Evolutionary conservation across 2,888 invertebrate genomes (phyloP), one percentile per base, ranked within the genome.

Genomic region (Drosophila histrio): DNA sequence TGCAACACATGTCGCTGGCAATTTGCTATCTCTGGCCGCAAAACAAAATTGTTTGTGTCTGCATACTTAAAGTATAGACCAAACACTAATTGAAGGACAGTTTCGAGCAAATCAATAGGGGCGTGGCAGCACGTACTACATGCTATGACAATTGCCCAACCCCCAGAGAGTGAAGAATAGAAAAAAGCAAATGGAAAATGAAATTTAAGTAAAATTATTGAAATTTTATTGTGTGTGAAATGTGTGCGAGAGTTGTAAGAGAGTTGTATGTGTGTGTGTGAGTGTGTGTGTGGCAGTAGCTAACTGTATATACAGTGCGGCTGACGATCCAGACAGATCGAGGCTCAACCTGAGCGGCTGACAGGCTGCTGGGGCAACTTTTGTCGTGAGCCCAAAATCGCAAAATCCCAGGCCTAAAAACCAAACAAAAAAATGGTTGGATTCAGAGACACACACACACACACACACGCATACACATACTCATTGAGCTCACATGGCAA

Each of bases 31-130:
- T 38, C 34, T 32, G 62, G 34, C 39, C 36, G 11, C 41, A 36
- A 50, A 53, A 32, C 43, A 15, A 74, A 74, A 73, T 74, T 71
- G 74, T 73, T 74, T 74, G 58, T 73, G 59, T 66, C 74, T 62
- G 44, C 66, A 58, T 71, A 62, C 66, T 72, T 72, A 53, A 60
- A 68, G 70, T 53, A 52, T 44, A 30, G 44, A 56, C 58, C 58
- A 47, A 71, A 75, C 65, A 77, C 83, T 85, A 84, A 84, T 84
- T 85, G 85, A 83, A 84, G 86, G 77, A 67, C 73, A 54, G 49
- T 43, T 59, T 11, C 38, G 34, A 39, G 38, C 41, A 64, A 73
- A 67, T 60, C 59, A 60, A 64, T 60, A 34, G 19, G 36, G 39
- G 70, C 70, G 58, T 73, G 57, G 36, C 72, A 36, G 34, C 72